Base-by-base conservation (phyloP, 2,888 invertebrate genomes). In the Himalopsyche japonica region DNA sequence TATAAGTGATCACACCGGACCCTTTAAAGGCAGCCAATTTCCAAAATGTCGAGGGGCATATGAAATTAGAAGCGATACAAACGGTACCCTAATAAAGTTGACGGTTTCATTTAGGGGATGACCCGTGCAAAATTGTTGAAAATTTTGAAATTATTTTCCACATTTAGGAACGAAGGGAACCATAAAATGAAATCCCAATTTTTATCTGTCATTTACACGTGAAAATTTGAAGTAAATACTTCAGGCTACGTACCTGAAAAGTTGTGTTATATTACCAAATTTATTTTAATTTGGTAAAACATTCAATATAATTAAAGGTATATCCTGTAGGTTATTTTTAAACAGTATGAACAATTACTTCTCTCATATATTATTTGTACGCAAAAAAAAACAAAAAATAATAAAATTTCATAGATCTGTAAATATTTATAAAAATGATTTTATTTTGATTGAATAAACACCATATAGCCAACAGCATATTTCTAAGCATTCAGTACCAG, bases 51-150 rank as follows among this genome's bases (percentile, higher is more conserved):
- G 49, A 48, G 76, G 80, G 79, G 57, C 27, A 81, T 78, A 84
- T 83, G 79, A 80, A 86, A 86, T 86, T 84, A 80, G 80, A 79
- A 84, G 79, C 84, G 82, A 83, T 84, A 83, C 84, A 82, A 64
- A 82, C 76, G 79, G 79, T 48, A 86, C 86, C 86, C 84, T 83
- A 77, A 81, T 83, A 83, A 86, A 86, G 82, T 83, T 83, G 86
- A 84, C 83, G 84, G 82, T 80, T 86, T 83, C 84, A 84, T 86
- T 83, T 84, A 81, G 82, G 84, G 80, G 78, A 84, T 80, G 84
- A 84, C 86, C 84, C 81, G 80, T 43, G 30, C 80, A 64, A 83
- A 82, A 82, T 80, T 81, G 76, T 32, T 48, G 64, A 32, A 80
- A 80, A 80, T 37, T 83, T 80, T 37, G 43, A 76, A 83, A 76